A percentile compares a stretch with the other conserved stretches of the same genome.
These are phyloP conservation scores for Polia nebulosa DNA, from an alignment of 2,888 invertebrate genomes.

Conservation along the genomic window DNA sequence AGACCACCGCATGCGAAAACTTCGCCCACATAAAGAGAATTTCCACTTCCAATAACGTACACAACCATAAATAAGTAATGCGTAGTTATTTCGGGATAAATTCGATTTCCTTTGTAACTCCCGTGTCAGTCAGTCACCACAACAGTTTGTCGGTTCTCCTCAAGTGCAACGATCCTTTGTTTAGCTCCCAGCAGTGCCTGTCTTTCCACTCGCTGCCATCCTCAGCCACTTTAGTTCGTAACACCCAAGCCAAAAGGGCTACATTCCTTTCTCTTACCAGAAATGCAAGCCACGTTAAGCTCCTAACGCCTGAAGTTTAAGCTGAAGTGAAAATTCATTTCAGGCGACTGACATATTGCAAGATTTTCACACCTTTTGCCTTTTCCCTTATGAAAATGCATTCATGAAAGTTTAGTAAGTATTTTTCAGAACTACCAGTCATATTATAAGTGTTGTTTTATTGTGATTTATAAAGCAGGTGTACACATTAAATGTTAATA, in stretches of 20 bases:
- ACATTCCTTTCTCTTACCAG: constrained; percentile 39
- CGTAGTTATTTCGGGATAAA: constrained; percentile 16
- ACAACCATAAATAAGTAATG: constrained; percentile 8
- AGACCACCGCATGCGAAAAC: constrained; percentile 5
- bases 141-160: constrained; percentile 56
- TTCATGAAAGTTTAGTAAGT: constrained; percentile 9
- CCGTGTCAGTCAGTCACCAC: constrained; percentile 17
- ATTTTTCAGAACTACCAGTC: constrained; percentile 2
- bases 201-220: constrained; percentile 15
- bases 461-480: constrained; percentile 14
- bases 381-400: constrained; percentile 17
- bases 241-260: constrained; percentile 38
- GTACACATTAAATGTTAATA: constrained; percentile 23
- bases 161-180: constrained; percentile 70
- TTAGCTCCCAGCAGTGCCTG: constrained; percentile 40
- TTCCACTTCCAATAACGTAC: constrained; percentile 16
- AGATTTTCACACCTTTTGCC: constrained; percentile 36
- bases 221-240: constrained; percentile 40
- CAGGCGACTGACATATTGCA: constrained; percentile 44
- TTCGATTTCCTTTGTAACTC: constrained; percentile 31
- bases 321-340: constrained; percentile 54
- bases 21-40: constrained; percentile 11
- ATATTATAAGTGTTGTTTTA: neutral
- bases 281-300: constrained; percentile 19
- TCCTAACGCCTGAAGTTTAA: constrained; percentile 38